These are phyloP conservation scores for Phylloscopus trochiloides DNA, from an alignment of 2,113 vertebrate genomes.

Conservation along the genomic window DNA sequence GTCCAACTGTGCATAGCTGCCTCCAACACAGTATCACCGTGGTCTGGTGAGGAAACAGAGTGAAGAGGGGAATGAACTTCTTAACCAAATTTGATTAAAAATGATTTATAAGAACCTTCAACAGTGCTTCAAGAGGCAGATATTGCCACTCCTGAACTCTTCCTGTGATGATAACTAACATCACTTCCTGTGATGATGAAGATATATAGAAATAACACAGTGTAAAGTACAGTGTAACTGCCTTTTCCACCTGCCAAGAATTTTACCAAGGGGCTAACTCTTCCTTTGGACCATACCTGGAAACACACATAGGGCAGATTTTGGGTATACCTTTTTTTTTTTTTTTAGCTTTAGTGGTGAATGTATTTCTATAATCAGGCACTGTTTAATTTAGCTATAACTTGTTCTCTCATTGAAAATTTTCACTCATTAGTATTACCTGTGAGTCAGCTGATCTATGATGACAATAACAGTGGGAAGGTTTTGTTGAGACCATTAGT, in stretches of 20 bases:
- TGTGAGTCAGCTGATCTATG: not conserved
- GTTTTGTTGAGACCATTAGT: not conserved
- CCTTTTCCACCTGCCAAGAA: not conserved
- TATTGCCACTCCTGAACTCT: not conserved
- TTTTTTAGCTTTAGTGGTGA: not conserved
- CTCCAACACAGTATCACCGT: not conserved
- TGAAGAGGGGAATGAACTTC: not conserved
- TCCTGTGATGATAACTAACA: not conserved
- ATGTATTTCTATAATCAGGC: not conserved
- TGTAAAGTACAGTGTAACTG: not conserved
- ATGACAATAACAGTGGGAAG: not conserved
- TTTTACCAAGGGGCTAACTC: fast-evolving
- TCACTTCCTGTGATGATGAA: not conserved
- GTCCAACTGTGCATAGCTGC: not conserved
- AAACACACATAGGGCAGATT: not conserved
- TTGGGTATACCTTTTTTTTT: not conserved
- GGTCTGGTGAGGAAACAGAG: not conserved
- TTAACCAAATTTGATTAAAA: not conserved
- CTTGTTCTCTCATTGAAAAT: not conserved
- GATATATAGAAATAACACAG: not conserved
- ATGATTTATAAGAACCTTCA: not conserved
- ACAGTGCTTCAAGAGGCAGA: not conserved
- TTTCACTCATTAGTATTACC: not conserved
- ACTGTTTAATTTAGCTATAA: not conserved
- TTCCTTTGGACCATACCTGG: not conserved